A percentile compares a stretch with the other conserved stretches of the same genome.
phyloP scores from a whole-genome alignment of 2,888 invertebrate species.

The Polia nebulosa region DNA sequence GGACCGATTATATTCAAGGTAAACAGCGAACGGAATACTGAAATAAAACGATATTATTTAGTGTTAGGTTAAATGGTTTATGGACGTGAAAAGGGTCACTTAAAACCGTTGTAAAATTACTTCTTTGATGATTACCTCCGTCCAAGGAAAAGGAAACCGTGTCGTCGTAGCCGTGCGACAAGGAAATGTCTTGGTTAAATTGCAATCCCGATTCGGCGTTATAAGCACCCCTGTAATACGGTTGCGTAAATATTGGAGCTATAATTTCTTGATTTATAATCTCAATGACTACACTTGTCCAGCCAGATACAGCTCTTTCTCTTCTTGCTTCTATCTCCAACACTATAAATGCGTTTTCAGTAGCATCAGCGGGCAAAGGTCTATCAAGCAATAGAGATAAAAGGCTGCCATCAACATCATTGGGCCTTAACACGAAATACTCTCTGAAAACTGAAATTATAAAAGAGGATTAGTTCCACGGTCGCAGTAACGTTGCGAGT shows the following conservation, averaged over 20 bases:
- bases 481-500: neutral
- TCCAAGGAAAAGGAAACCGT: constrained; percentile 71
- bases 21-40: constrained; percentile 67
- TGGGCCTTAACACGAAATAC: constrained; percentile 66
- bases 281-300: constrained; percentile 73
- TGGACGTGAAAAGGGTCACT: neutral
- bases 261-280: constrained; percentile 66
- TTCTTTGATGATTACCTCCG: constrained; percentile 68
- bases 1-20: constrained; percentile 29
- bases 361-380: constrained; percentile 65
- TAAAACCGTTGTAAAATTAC: constrained; percentile 19
- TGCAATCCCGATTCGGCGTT: constrained; percentile 65
- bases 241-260: constrained; percentile 70
- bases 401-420: constrained; percentile 58
- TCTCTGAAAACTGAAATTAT: constrained; percentile 71
- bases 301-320: constrained; percentile 74
- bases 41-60: constrained; percentile 30
- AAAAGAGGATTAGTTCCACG: neutral
- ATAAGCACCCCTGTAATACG: constrained; percentile 75
- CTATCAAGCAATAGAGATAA: constrained; percentile 65
- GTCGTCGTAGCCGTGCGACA: constrained; percentile 72
- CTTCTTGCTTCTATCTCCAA: constrained; percentile 80
- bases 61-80: constrained; percentile 2
- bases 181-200: constrained; percentile 69
- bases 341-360: constrained; percentile 72